Base-by-base conservation (phyloP, 2,888 invertebrate species). In the Isoperla grammatica region DNA sequence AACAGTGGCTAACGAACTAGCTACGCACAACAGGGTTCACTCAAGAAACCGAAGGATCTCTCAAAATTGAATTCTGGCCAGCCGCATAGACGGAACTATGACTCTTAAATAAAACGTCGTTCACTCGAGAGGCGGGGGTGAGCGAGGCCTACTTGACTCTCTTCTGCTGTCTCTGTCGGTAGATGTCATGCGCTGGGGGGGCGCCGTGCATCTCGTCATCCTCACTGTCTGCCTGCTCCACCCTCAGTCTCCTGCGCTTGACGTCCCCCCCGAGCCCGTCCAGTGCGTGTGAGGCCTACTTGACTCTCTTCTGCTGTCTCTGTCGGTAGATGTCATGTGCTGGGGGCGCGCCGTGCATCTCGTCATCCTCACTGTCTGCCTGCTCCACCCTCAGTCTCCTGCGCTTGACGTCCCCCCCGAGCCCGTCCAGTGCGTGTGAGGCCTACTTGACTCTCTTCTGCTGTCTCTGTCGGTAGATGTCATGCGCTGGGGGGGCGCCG, bases 151-250 rank as follows among this genome's bases (percentile, higher is more conserved):
- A 70, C 65, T 74, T 76, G 53, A 77, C 76, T 67, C 92, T 81
- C 73, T 95, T 95, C 73, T 97, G 94, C 72, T 97, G 97, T 23
- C 97, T 76, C 71, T 88, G 84, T 53, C 97, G 82, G 73, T 96
- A 97, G 67, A 97, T 90, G 73, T 97, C 97, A 75, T 95, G 93
- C 55, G 81, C 80, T 0, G 96, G 95, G 3, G 95, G 95, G 9
- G 86, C 84, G 0, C 84, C 82, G 43, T 83, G 81, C 71, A 62
- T 75, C 53, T 79, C 79, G 54, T 94, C 94, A 62, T 93, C 92
- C 68, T 93, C 93, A 1, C 90, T 90, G 65, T 91, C 91, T 88
- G 29, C 88, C 86, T 29, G 29, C 8, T 29, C 29, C 4, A 8
- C 29, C 29, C 29, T 29, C 4, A 29, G 29, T 8, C 29, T 4